Evolutionary conservation across 2,888 invertebrate species (phyloP), one percentile per base, ranked within the genome.

Genomic region (Diplazon laetatorius): DNA sequence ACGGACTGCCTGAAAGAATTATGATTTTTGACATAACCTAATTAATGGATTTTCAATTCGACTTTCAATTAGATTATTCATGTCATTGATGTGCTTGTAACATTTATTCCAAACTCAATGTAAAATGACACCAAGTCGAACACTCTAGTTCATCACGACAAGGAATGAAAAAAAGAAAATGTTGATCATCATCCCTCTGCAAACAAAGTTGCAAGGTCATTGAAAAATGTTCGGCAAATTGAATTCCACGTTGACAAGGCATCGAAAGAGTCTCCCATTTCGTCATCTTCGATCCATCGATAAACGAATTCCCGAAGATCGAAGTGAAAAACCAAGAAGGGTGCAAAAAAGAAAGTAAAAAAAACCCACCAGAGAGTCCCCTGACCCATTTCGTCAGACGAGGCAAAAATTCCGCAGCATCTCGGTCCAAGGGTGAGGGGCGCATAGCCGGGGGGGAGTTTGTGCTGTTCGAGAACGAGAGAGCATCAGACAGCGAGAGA

Each of bases 351-450:
- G 35, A n/a, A 52, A 59, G 55, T 14, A 42, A 46, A 35, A 46
- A 20, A 48, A 50, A 44, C 71, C 59, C 78, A 68, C 81, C n/a
- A n/a, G n/a, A n/a, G n/a, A n/a, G n/a, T n/a, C n/a, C 84, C 82
- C 86, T 88, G 88, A 88, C 87, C 88, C 84, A 86, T 88, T 88
- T 86, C 80, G 72, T 57, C 50, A 78, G 70, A 65, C 70, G 75
- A 82, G 66, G 46, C 48, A 66, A 75, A 75, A 75, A 78, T 78
- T 78, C 74, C 71, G 55, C 6, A 57, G 70, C 42, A 76, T 63
- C 73, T n/a, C n/a, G n/a, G n/a, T n/a, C n/a, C n/a, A n/a, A n/a
- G n/a, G n/a, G n/a, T n/a, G 52, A 59, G 76, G 55, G 42, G 16
- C 60, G 72, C 77, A 62, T 68, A 48, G 77, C 76, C 73, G 35